Evolutionary conservation across 2,113 vertebrate species (phyloP).

Genomic region (Suncus etruscus): DNA sequence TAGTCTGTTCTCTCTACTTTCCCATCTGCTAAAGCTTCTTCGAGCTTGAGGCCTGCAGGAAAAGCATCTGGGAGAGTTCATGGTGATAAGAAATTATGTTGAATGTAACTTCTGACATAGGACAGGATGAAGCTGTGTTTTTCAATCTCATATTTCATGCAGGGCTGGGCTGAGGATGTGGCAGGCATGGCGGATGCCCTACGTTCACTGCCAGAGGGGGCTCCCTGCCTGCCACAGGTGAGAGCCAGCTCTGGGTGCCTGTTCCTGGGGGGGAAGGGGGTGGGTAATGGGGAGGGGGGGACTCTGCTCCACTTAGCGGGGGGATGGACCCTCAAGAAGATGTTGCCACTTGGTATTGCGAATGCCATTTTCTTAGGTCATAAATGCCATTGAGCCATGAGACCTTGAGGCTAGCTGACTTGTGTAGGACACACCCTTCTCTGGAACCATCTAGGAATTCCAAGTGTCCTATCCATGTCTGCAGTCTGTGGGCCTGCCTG

Average conservation of each 20-base stretch:
- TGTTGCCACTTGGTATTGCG: constrained; percentile 2
- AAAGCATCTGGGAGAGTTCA: neutral
- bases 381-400: constrained; percentile 22
- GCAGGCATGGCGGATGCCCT: constrained; percentile 85
- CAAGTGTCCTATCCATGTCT: neutral
- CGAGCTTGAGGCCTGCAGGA: neutral
- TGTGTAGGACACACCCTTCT: neutral
- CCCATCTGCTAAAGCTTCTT: neutral
- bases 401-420: neutral
- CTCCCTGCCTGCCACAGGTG: constrained; percentile 86
- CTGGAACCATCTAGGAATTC: neutral
- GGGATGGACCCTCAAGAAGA: neutral
- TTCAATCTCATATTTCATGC: constrained; percentile 84
- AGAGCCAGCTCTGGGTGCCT: constrained; percentile 83
- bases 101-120: constrained; percentile 74
- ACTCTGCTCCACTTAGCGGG: neutral
- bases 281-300: constrained; percentile 62
- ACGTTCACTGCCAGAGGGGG: constrained; percentile 85
- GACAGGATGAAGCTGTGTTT: constrained; percentile 84
- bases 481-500: neutral
- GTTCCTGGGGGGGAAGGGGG: constrained; percentile 68
- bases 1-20: neutral
- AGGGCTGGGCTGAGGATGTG: constrained; percentile 86
- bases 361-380: constrained; percentile 47
- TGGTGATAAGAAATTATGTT: constrained; percentile 69